phyloP scores from a whole-genome alignment of 2,797 vertebrate genomes.

The Chelmon rostratus region DNA sequence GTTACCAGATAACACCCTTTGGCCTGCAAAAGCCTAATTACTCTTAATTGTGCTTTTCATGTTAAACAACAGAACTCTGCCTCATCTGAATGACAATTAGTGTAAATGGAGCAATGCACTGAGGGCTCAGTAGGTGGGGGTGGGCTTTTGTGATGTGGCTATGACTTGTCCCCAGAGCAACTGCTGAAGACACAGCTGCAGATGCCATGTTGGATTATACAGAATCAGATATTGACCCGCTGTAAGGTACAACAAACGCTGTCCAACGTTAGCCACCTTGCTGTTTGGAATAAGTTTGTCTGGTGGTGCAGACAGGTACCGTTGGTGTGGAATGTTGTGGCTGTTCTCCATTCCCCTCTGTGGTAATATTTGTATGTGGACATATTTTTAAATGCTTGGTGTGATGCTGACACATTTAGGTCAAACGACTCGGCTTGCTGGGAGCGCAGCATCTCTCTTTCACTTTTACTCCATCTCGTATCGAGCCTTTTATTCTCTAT shows the following conservation, averaged over 20 bases:
- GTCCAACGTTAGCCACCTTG: conserved; percentile 10
- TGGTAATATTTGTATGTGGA: conserved; percentile 29
- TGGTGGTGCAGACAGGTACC: background rate
- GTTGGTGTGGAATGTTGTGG: background rate
- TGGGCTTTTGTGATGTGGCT: conserved; percentile 40
- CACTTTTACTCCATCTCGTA: conserved; percentile 17
- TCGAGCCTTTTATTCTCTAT: conserved; percentile 24
- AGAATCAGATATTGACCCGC: conserved; percentile 25
- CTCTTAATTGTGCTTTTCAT: conserved; percentile 79
- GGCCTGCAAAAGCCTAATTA: conserved; percentile 72
- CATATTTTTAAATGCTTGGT: conserved; percentile 38
- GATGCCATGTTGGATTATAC: conserved; percentile 23
- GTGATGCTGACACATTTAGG: conserved; percentile 69
- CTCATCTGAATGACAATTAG: conserved; percentile 83
- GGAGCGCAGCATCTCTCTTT: conserved; percentile 30
- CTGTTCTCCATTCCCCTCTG: background rate
- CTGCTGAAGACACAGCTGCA: conserved; percentile 33
- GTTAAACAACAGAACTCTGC: conserved; percentile 69
- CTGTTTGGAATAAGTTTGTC: conserved; percentile 4
- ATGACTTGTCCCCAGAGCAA: conserved; percentile 33
- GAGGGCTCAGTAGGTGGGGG: conserved; percentile 23
- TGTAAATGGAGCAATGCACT: conserved; percentile 74
- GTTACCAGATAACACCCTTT: conserved; percentile 42
- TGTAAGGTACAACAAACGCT: conserved; percentile 1
- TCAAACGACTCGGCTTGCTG: conserved; percentile 46